Percentiles rank a stretch among this genome's conserved stretches.
These are phyloP conservation scores for Condylura cristata DNA, from an alignment of 2,113 vertebrate genomes.

Conservation along the genomic window DNA sequence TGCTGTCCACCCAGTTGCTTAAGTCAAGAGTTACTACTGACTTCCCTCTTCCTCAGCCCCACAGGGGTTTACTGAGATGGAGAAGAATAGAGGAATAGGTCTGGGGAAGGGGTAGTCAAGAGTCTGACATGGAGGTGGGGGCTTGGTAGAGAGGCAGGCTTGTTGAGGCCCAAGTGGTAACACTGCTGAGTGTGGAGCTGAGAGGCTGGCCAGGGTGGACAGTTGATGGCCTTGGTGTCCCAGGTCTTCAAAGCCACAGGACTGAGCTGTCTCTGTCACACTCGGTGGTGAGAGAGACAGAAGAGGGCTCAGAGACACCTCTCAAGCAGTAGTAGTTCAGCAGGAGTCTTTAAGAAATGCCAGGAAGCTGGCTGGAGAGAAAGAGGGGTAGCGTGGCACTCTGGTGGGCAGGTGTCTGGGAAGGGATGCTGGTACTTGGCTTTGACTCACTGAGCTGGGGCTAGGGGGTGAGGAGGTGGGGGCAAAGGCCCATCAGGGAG, in stretches of 20 bases:
- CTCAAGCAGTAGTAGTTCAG: fast-evolving
- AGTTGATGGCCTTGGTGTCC: fast-evolving
- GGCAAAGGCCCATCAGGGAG: background rate
- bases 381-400: fast-evolving
- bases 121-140: background rate
- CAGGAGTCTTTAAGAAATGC: fast-evolving
- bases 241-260: background rate
- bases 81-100: background rate
- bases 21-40: background rate
- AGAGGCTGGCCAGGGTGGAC: no score
- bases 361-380: background rate
- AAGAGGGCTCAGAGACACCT: background rate
- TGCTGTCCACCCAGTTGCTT: background rate
- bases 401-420: background rate
- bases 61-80: background rate
- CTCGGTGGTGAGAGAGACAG: background rate
- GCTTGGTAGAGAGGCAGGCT: background rate
- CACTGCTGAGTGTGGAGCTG: background rate
- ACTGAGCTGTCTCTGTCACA: no score
- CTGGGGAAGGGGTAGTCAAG: background rate
- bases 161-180: fast-evolving
- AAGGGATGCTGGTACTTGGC: background rate
- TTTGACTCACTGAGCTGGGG: background rate
- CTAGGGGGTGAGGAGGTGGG: background rate
- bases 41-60: background rate